Conservation (phyloP, 2,113 vertebrate genomes). For the Manacus vitellinus region DNA sequence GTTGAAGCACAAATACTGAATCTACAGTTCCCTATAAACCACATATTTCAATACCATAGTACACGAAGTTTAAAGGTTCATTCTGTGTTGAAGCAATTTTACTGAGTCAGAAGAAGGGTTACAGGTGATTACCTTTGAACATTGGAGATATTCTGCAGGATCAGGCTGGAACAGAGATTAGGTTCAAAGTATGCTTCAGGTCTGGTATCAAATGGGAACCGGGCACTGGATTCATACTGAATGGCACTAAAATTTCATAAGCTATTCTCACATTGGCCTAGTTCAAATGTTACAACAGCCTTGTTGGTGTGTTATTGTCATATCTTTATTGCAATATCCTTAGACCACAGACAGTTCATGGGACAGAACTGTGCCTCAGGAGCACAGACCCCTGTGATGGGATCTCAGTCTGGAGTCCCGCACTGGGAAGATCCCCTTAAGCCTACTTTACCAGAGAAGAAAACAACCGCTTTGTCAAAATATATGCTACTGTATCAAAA, state of each 20-base stretch:
- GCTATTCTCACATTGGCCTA: not conserved
- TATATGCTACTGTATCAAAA: not conserved
- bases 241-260: not conserved
- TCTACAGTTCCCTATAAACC: not conserved
- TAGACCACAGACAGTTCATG: not conserved
- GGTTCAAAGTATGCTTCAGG: not conserved
- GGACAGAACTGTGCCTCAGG: not conserved
- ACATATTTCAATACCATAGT: not conserved
- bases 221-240: not conserved
- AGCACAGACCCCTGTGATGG: not conserved
- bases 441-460: not conserved
- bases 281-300: not conserved
- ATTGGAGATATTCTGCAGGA: not conserved
- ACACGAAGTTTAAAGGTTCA: not conserved
- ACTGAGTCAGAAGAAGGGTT: not conserved
- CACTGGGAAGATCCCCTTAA: not conserved
- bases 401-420: not conserved
- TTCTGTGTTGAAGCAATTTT: not conserved
- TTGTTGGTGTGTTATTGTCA: not conserved
- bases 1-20: not conserved
- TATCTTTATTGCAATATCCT: fast-evolving
- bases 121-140: not conserved
- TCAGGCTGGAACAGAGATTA: not conserved
- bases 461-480: not conserved
- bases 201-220: not conserved